A percentile compares a stretch with the other conserved stretches of the same genome.
Evolutionary conservation across 2,888 invertebrate species (phyloP).

Genomic region (Dugesia japonica): DNA sequence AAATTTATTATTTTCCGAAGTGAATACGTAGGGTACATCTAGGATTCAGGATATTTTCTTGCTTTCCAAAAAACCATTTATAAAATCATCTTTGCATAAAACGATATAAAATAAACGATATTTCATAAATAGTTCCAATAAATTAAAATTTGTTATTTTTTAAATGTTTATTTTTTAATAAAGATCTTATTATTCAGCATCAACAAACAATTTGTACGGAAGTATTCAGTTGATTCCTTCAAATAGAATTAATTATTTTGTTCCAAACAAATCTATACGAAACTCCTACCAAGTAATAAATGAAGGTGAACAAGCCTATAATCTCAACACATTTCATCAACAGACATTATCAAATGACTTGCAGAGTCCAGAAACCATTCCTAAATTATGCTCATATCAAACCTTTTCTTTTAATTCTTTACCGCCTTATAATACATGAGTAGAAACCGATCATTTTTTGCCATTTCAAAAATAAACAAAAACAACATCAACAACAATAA

Average conservation of each 20-base stretch:
- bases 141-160: too few species aligned
- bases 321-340: not conserved
- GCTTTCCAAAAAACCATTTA: too few species aligned
- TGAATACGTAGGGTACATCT: too few species aligned
- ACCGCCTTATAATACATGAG: conserved; percentile 2
- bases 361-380: not conserved
- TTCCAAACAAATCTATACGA: not conserved
- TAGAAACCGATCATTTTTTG: too few species aligned
- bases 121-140: too few species aligned
- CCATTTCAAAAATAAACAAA: too few species aligned
- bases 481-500: too few species aligned
- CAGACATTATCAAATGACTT: not conserved
- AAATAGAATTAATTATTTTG: not conserved
- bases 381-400: conserved; percentile 5
- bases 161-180: too few species aligned
- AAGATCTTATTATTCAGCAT: not conserved
- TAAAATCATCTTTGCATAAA: too few species aligned
- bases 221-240: conserved; percentile 1
- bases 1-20: too few species aligned
- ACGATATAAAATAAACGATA: too few species aligned
- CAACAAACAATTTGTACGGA: not conserved
- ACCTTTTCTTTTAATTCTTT: conserved; percentile 4
- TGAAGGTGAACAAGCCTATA: not conserved
- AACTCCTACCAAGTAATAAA: not conserved
- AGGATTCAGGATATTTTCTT: too few species aligned